Evolutionary conservation across 2,888 invertebrate species (phyloP), one percentile per base, ranked within the genome.

Genomic region (Muscina levida): DNA sequence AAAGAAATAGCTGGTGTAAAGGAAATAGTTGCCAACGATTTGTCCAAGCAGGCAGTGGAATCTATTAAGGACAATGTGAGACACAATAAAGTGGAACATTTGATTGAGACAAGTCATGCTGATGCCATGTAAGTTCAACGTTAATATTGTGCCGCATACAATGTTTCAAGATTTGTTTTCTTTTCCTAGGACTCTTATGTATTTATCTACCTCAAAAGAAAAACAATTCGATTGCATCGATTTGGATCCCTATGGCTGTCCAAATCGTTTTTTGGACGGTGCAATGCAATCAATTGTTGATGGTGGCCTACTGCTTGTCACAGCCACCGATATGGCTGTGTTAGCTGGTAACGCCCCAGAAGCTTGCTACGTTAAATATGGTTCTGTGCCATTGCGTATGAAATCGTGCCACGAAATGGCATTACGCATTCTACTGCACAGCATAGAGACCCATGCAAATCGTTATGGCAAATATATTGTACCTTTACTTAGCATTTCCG

Each of bases 261-360:
- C 99, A 0, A 94, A 97, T 1, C 93, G 94, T 48, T 99, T 99
- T 91, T 92, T 99, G 0, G 98, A 98, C 87, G 93, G 95, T 0
- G 97, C 97, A 0, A 94, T 98, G 0, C 96, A 97, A 88, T 93
- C 94, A 77, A 91, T 97, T 0, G 92, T 92, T 62, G 94, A 96
- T 83, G 95, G 96, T 13, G 99, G 99, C 0, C 88, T 99, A 26
- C 91, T 99, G 37, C 93, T 98, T 84, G 94, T 99, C 0, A 99
- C 99, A 0, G 98, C 98, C 26, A 99, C 99, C 0, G 99, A 99
- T 89, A 97, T 98, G 96, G 97, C 95, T 0, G 95, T 98, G 0
- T 90, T 99, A 57, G 98, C 98, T 75, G 99, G 99, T 0, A 98
- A 98, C 91, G 93, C 96, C 0, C 96, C 97, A 0, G 99, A 99